A percentile compares a stretch with the other conserved stretches of the same genome.
Evolutionary conservation across 2,113 vertebrate genomes (phyloP).

Genomic region (Accipiter cooperii): DNA sequence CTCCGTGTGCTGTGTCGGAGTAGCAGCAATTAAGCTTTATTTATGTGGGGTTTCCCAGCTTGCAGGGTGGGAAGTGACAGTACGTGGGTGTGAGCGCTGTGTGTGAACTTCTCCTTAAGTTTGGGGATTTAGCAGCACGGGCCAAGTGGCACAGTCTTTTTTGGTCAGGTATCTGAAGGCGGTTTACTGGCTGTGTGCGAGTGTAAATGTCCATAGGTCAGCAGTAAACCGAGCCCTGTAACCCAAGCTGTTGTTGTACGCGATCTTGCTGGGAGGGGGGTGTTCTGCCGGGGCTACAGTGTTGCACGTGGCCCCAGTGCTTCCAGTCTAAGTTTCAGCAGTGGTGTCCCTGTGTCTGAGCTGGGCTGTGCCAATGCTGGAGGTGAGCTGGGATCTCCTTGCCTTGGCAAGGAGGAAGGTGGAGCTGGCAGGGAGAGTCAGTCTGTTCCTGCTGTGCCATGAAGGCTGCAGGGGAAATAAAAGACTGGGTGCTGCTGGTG

Average conservation of each 20-base stretch:
- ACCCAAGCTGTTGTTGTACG: not conserved
- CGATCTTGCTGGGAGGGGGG: fast-evolving
- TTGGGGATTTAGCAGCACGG: constrained; percentile 32
- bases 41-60: constrained; percentile 43
- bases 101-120: constrained; percentile 19
- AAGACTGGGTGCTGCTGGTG: not conserved
- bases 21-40: constrained; percentile 42
- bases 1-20: not conserved
- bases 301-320: not conserved
- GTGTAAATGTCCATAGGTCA: constrained; percentile 5
- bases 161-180: constrained; percentile 28
- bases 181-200: not conserved
- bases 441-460: not conserved
- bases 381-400: fast-evolving
- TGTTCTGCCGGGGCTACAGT: fast-evolving
- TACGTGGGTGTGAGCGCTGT: not conserved
- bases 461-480: not conserved
- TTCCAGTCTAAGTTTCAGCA: not conserved
- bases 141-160: constrained; percentile 25
- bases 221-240: not conserved
- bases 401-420: not conserved
- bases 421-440: not conserved
- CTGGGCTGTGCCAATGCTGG: not conserved
- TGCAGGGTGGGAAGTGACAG: not conserved
- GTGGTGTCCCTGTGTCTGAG: fast-evolving